Conservation (phyloP, 2,113 vertebrate species). For the Albula glossodonta region DNA sequence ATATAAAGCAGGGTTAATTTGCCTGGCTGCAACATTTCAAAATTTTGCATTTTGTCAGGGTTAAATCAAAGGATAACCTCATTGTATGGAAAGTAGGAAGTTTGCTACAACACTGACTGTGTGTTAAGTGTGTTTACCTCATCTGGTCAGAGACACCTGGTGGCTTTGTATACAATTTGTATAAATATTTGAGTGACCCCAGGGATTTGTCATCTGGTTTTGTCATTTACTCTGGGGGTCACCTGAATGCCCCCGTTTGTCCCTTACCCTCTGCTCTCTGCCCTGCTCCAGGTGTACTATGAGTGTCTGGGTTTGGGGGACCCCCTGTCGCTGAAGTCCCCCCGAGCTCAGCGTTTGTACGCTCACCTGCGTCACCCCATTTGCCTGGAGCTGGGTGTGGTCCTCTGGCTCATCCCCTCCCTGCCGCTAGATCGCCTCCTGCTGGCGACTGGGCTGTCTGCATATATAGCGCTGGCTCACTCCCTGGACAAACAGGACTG, state of each 20-base stretch:
- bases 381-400: slow-evolving; percentile 79
- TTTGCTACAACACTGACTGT: too few relatives aligned
- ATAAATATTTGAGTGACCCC: too few relatives aligned
- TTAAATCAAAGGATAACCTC: too few relatives aligned
- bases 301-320: slow-evolving; percentile 78
- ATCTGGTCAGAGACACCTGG: too few relatives aligned
- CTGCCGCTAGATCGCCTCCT: slow-evolving; percentile 81
- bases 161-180: too few relatives aligned
- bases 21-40: too few relatives aligned
- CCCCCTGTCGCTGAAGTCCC: slow-evolving; percentile 77
- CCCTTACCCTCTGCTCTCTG: neutral
- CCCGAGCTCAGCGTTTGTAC: slow-evolving; percentile 73
- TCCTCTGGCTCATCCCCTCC: slow-evolving; percentile 83
- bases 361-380: slow-evolving; percentile 85
- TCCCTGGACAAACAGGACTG: slow-evolving; percentile 84
- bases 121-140: too few relatives aligned
- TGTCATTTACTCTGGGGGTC: neutral
- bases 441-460: slow-evolving; percentile 72
- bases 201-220: neutral
- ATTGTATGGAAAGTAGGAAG: too few relatives aligned
- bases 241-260: neutral
- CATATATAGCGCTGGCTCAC: slow-evolving; percentile 79
- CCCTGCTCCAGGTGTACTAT: slow-evolving; percentile 79
- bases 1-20: too few relatives aligned
- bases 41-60: too few relatives aligned